A percentile compares a stretch with the other conserved stretches of the same genome.
Conservation (phyloP, 2,888 invertebrate species). For the Serripes groenlandicus region DNA sequence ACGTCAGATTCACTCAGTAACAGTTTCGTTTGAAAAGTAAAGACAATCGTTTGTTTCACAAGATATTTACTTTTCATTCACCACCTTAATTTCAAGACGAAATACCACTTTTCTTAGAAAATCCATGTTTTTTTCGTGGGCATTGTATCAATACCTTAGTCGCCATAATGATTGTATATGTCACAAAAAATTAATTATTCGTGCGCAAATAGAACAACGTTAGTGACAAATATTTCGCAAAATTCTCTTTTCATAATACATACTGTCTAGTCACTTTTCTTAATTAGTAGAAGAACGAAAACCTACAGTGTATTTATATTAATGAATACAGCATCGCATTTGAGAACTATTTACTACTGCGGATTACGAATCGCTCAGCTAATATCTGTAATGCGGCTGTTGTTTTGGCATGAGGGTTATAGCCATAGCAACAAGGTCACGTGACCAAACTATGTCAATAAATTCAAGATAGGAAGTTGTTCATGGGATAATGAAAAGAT, state of each 20-base stretch:
- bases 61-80: too few relatives aligned
- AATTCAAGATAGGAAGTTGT: not conserved
- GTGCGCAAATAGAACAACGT: slow-evolving; percentile 37
- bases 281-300: not conserved
- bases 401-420: slow-evolving; percentile 76
- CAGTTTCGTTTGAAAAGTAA: too few relatives aligned
- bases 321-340: not conserved
- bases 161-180: slow-evolving; percentile 72
- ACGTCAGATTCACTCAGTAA: not conserved
- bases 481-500: not conserved
- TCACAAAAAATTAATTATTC: slow-evolving; percentile 39
- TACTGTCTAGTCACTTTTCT: not conserved
- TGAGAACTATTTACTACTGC: slow-evolving; percentile 32
- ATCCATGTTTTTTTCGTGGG: slow-evolving; percentile 35
- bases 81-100: not conserved
- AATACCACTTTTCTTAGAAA: not conserved
- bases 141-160: slow-evolving; percentile 67
- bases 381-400: slow-evolving; percentile 49
- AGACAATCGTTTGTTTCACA: too few relatives aligned
- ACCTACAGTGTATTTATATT: not conserved
- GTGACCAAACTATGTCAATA: slow-evolving; percentile 70
- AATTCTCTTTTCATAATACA: not conserved
- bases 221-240: not conserved
- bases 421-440: slow-evolving; percentile 71
- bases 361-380: slow-evolving; percentile 5